Evolutionary conservation across 1,140 invertebrate species (phyloP), one percentile per base, ranked within the genome.

Genomic region (Diorhabda sublineata): DNA sequence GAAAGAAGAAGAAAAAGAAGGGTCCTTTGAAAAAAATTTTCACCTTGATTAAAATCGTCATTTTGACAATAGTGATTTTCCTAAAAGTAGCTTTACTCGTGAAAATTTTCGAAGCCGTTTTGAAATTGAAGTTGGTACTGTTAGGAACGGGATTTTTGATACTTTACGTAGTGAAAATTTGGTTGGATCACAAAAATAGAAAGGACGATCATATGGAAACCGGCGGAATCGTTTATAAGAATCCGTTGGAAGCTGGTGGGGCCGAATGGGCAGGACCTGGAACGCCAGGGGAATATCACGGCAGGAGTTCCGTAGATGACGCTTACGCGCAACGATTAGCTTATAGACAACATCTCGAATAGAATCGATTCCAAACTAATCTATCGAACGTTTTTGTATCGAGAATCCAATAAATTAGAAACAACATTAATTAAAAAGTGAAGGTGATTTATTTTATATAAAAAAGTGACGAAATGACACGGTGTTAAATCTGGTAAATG

Each of bases 1-100:
- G 65, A 44, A 45, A 41, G 45, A 62, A 65, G 58, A 66, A 66
- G 58, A 66, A 67, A 45, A 67, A 67, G 43, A 67, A 60, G 43
- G 58, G 58, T 43, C 57, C 57, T n/a, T 2, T 67, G 2, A 67
- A 67, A 52, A 60, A 59, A 9, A 4, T 67, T 9, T 9, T 59
- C 42, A 44, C 7, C n/a, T 3, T 60, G 2, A 3, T 67, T 9
- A 67, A 59, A 61, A 52, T 67, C 6, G 65, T 52, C 44, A 47
- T 67, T 42, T 43, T 67, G 42, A 56, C 65, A 2, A 58, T 7
- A 9, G 58, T 67, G 5, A 58, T 60, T 5, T 7, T 67, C 9
- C 8, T 59, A 3, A 67, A 67, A 45, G 58, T 67, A 11, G 7
- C 58, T 11, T 5, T 67, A 4, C 7, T 67, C 4, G 43, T 67